Base-by-base conservation (phyloP, 1,140 invertebrate genomes). In the Babylonia areolata region DNA sequence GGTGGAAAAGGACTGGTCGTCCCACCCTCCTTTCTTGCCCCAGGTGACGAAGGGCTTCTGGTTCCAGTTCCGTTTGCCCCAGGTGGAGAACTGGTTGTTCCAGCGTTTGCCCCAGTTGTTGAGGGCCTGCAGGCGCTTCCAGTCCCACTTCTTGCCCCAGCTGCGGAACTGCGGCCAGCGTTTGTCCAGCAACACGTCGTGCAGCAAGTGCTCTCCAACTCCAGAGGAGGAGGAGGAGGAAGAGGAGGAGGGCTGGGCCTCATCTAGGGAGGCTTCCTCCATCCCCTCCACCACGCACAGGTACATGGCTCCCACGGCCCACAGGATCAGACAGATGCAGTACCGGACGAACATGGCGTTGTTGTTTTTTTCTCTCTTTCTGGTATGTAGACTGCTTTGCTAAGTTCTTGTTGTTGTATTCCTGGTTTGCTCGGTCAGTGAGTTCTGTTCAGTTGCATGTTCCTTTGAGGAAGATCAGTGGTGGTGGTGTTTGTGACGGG, bases 31-130 rank as follows among this genome's bases (percentile, higher is more conserved):
- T 40, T 69, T 37, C 39, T 84, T 84, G 64, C 82, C 82, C 82
- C 82, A 84, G 2, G 82, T 73, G 64, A 33, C 40, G 69, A 84
- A 84, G 6, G 82, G 69, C 20, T 73, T 54, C 5, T 73, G 54
- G 82, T 46, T 73, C 82, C 82, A 84, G 64, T 39, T 39, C 28
- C 82, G 82, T 69, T 84, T 84, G 82, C 82, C 82, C 82, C 82
- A 84, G 17, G 82, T 84, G 15, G 64, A 23, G 69, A 84, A 84
- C 39, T 75, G 82, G 69, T 75, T 84, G 82, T 40, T 84, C 82
- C 82, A 84, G 23, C 82, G 82, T 33, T 84, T 84, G 58, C 82
- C 82, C 82, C 82, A 84, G 11, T 64, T 75, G 82, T 73, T 84
- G 54, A 84, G 37, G 3, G 82, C 82, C 31, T 73, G 35, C 82